A percentile compares a stretch with the other conserved stretches of the same genome.
These are phyloP conservation scores for Cacatua alba DNA, from an alignment of 2,113 vertebrate species.

Conservation along the genomic window DNA sequence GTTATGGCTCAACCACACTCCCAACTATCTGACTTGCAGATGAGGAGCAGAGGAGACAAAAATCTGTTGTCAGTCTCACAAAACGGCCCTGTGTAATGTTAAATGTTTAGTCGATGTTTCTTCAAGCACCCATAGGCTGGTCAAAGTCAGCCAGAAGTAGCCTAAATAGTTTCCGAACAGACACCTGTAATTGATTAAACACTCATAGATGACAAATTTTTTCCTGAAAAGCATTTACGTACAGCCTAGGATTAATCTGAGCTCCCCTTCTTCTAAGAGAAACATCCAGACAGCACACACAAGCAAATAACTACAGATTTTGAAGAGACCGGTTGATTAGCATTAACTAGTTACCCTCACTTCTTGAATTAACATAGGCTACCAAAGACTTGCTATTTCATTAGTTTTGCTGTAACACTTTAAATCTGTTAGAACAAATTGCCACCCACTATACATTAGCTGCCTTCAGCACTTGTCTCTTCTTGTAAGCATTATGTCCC, in stretches of 20 bases:
- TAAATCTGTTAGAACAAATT: background rate
- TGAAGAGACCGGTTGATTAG: background rate
- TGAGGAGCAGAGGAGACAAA: background rate
- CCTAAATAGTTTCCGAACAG: background rate
- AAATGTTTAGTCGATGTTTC: background rate
- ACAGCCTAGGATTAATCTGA: background rate
- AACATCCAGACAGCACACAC: background rate
- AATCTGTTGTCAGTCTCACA: background rate
- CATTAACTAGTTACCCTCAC: background rate
- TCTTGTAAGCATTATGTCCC: background rate
- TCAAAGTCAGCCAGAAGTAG: background rate
- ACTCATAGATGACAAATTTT: background rate
- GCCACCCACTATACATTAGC: background rate
- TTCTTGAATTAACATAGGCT: background rate
- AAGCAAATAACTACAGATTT: background rate
- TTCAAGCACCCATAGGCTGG: background rate
- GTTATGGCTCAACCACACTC: background rate
- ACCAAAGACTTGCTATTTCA: background rate
- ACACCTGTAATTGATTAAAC: background rate
- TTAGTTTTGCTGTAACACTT: background rate
- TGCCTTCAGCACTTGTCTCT: slow-evolving; percentile 4
- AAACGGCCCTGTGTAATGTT: background rate
- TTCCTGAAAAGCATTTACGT: background rate
- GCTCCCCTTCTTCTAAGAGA: background rate
- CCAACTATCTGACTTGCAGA: rapidly evolving